Evolutionary conservation across 2,888 invertebrate species (phyloP).

Genomic region (Pyrocoelia pectoralis): DNA sequence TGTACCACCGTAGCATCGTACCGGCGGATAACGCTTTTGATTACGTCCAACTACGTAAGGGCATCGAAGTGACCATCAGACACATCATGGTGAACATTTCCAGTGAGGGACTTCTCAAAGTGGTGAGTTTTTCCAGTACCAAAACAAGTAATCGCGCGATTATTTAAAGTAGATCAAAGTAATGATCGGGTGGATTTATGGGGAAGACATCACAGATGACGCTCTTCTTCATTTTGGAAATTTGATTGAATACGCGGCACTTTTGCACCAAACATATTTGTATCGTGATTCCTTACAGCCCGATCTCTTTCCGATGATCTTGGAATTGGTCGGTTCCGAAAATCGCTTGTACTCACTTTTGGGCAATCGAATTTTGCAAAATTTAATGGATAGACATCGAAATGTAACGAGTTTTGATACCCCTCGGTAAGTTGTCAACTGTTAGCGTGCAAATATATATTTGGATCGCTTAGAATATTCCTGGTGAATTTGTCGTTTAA

Average conservation of each 20-base stretch:
- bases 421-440: constrained; percentile 54
- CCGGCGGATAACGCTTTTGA: constrained; percentile 43
- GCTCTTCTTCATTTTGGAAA: constrained; percentile 63
- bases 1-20: constrained; percentile 61
- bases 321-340: constrained; percentile 62
- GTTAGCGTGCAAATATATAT: not conserved
- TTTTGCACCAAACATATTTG: constrained; percentile 57
- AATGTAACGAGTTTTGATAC: constrained; percentile 62
- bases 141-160: not conserved
- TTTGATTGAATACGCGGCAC: constrained; percentile 64
- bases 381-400: constrained; percentile 64
- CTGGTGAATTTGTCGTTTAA: constrained; percentile 59
- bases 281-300: constrained; percentile 61
- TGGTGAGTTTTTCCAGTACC: constrained; percentile 48
- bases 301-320: constrained; percentile 61
- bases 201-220: constrained; percentile 58
- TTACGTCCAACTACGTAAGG: constrained; percentile 59
- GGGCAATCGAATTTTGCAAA: constrained; percentile 65
- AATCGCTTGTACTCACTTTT: constrained; percentile 62
- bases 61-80: constrained; percentile 65
- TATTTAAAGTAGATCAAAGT: constrained; percentile 52
- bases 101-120: constrained; percentile 60
- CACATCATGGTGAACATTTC: constrained; percentile 62
- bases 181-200: constrained; percentile 64
- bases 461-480: constrained; percentile 55